Base-by-base conservation (phyloP, 2,797 vertebrate species). In the Acanthopagrus latus region DNA sequence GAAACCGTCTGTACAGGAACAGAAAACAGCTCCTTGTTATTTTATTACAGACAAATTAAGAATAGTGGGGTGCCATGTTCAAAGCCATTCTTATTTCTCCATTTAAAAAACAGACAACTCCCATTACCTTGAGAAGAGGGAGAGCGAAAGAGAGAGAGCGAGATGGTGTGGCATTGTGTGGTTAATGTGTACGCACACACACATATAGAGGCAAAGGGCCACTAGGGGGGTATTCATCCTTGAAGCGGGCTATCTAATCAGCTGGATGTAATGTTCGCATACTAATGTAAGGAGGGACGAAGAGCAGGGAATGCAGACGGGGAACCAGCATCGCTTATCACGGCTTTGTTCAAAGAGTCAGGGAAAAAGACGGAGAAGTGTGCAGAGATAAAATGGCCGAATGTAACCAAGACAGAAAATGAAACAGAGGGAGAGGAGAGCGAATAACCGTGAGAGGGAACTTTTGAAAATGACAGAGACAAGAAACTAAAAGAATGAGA, bases 191-290 rank as follows among this genome's bases (percentile, higher is more conserved):
- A 47, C 50, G 16, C 60, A 77, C 48, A 58, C 59, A 52, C 79
- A 52, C 29, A 46, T 77, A n/a, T 0, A 76, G 17, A 80, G 23
- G 38, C 66, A 60, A 60, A 56, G 50, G 67, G 83, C 85, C 92
- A 91, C 90, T 70, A 54, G 82, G 84, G 89, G 82, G 84, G 87
- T 74, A 87, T 88, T 92, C 91, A 94, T 93, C 93, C 93, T 95
- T 94, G 90, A 93, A 94, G 81, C 68, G 4, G 86, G 77, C 79
- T 87, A 93, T 94, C 94, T 93, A 93, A 95, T 94, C 93, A 94
- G 88, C 72, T 76, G 87, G 86, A 92, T 83, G 84, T 93, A 91
- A 90, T 85, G 89, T 88, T 88, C 68, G 92, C 92, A 95, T 94
- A 91, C 86, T 93, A 95, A 95, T 95, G 86, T 33, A 76, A 75